Evolutionary conservation across 2,797 vertebrate genomes (phyloP).

Genomic region (Gymnodraco acuticeps): DNA sequence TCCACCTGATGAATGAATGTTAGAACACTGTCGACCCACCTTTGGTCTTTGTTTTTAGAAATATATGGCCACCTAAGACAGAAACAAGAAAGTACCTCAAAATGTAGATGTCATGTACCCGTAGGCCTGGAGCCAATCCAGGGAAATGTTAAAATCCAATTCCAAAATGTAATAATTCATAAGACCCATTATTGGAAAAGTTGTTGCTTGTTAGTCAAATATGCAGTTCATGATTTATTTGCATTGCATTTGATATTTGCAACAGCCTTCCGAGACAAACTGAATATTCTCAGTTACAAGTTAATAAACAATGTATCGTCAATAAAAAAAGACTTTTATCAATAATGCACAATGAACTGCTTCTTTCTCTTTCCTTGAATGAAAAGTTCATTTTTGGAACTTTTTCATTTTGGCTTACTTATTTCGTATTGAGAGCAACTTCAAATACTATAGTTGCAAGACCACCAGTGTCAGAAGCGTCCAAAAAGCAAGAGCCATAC

Average conservation of each 20-base stretch:
- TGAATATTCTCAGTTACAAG: neutral
- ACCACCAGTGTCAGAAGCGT: neutral
- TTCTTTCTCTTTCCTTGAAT: neutral
- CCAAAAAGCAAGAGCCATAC: neutral
- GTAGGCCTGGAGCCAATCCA: too few relatives aligned
- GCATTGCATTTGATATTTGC: neutral
- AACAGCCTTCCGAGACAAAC: neutral
- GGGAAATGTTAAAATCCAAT: too few relatives aligned
- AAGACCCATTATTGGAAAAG: neutral
- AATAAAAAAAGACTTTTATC: neutral
- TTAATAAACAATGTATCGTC: constrained; percentile 7
- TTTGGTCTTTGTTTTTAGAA: too few relatives aligned
- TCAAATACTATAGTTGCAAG: constrained; percentile 7
- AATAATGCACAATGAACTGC: constrained; percentile 1
- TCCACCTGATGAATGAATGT: too few relatives aligned
- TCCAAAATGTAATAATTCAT: too few relatives aligned
- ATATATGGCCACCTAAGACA: too few relatives aligned
- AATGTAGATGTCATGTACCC: too few relatives aligned
- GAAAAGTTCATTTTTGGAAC: neutral
- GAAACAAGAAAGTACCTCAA: too few relatives aligned
- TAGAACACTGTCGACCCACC: too few relatives aligned
- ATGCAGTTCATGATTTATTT: neutral
- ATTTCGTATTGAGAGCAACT: constrained; percentile 2
- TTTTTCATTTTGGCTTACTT: neutral
- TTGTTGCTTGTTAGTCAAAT: neutral